phyloP scores from a whole-genome alignment of 2,888 invertebrate species.

The Euzophera pinguis region DNA sequence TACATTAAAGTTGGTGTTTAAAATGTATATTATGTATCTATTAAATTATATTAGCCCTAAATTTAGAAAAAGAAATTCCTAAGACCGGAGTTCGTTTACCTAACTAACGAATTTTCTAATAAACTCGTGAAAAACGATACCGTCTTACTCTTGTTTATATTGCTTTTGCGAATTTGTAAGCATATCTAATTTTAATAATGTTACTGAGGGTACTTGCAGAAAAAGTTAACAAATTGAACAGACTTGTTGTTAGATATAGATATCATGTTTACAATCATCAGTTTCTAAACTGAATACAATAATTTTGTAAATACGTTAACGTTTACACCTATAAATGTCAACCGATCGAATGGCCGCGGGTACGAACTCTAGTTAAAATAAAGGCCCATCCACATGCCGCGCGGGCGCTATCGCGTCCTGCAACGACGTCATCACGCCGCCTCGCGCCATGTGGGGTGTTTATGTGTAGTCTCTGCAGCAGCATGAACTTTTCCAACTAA shows the following conservation, averaged over 20 bases:
- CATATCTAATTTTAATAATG: neutral
- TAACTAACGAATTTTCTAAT: constrained; percentile 49
- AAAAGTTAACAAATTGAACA: too few species aligned
- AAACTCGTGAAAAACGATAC: constrained; percentile 31
- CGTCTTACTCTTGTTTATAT: constrained; percentile 28
- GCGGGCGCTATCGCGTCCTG: too few species aligned
- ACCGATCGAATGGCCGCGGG: neutral
- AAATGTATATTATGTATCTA: constrained; percentile 19
- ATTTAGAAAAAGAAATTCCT: constrained; percentile 50
- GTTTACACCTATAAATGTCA: neutral
- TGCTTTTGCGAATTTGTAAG: constrained; percentile 30
- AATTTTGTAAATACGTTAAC: too few species aligned
- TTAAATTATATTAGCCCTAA: constrained; percentile 28
- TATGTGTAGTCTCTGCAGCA: too few species aligned
- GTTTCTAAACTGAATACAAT: too few species aligned
- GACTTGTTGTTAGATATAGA: too few species aligned
- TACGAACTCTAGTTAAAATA: neutral
- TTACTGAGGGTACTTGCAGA: neutral
- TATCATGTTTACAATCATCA: too few species aligned
- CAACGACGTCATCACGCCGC: too few species aligned
- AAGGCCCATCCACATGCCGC: neutral
- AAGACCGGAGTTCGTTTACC: constrained; percentile 49
- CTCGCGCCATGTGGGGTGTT: too few species aligned
- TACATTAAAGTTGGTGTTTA: constrained; percentile 37
- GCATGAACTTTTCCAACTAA: too few species aligned